These are phyloP conservation scores for Crotalus viridis DNA, from an alignment of 2,113 vertebrate genomes.

Conservation along the genomic window DNA sequence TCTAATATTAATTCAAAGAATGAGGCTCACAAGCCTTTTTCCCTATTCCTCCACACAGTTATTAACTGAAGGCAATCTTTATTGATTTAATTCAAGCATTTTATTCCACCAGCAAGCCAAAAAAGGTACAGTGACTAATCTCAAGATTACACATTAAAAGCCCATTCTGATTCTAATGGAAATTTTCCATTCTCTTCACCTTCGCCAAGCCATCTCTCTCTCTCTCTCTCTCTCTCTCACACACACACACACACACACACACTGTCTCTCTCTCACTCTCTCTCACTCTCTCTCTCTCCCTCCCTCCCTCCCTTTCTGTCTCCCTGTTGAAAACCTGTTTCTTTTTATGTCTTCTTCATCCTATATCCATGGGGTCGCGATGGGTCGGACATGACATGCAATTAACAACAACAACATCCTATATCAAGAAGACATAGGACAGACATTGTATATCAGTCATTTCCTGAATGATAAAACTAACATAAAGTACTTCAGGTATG, in stretches of 20 bases:
- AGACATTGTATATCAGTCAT: not conserved
- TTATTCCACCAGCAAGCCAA: not conserved
- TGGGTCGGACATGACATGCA: too few species aligned
- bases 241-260: too few species aligned
- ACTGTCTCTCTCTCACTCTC: too few species aligned
- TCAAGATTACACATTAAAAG: not conserved
- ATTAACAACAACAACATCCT: too few species aligned
- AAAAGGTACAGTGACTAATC: not conserved
- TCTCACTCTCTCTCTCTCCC: rapidly evolving
- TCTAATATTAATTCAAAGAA: not conserved
- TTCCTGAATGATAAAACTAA: not conserved
- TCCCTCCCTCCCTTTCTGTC: rapidly evolving
- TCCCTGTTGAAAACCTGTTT: not conserved
- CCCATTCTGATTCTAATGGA: not conserved
- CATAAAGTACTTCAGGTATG: not conserved
- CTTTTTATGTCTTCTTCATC: not conserved
- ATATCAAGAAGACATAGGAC: not conserved
- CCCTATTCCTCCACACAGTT: not conserved
- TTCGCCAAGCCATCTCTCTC: not conserved
- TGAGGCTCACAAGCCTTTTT: not conserved
- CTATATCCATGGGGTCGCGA: not conserved
- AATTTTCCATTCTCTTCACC: not conserved
- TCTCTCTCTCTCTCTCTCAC: not conserved
- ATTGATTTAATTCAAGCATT: not conserved
- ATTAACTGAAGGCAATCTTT: not conserved